Evolutionary conservation across 2,888 invertebrate species (phyloP), one percentile per base, ranked within the genome.

Genomic region (Dione juno): DNA sequence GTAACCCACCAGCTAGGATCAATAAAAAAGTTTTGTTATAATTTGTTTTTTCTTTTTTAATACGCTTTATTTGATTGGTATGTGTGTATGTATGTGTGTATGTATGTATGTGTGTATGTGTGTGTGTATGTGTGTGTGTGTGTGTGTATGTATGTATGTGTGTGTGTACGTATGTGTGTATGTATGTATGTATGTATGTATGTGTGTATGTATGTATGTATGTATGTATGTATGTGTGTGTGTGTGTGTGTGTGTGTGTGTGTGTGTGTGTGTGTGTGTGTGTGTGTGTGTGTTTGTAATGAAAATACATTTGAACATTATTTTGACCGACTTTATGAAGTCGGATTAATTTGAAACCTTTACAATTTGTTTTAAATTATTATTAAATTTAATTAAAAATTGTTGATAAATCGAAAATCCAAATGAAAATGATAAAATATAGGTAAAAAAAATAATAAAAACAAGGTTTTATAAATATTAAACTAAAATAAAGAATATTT

Each of bases 21-120:
- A 88, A 88, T 73, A 82, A 80, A 21, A 88, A 85, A 78, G 70
- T 85, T n/a, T 73, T 77, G 19, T 28, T 45, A 63, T 71, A 19
- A 64, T 3, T 40, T 50, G 19, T 50, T 43, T 13, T 61, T 61
- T n/a, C 13, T 40, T 40, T 40, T 11, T 40, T 40, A 1, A 40
- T 40, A 11, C 28, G 5, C 28, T 28, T 28, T 28, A 3, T 28
- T 28, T 3, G 28, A 28, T 52, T 13, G 6, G 13, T 43, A n/a
- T n/a, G 13, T 43, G 13, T 43, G 13, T 43, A 13, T 43, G 13
- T 43, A 43, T 13, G 1, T 43, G 13, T 43, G 13, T 43, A 43
- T 43, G 13, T 43, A 13, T 11, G 13, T 43, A 43, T 43, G 13
- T 43, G 2, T 43, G 13, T 43, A 43, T n/a, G n/a, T n/a, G n/a